phyloP scores from a whole-genome alignment of 2,113 vertebrate genomes.

The Colius striatus region DNA sequence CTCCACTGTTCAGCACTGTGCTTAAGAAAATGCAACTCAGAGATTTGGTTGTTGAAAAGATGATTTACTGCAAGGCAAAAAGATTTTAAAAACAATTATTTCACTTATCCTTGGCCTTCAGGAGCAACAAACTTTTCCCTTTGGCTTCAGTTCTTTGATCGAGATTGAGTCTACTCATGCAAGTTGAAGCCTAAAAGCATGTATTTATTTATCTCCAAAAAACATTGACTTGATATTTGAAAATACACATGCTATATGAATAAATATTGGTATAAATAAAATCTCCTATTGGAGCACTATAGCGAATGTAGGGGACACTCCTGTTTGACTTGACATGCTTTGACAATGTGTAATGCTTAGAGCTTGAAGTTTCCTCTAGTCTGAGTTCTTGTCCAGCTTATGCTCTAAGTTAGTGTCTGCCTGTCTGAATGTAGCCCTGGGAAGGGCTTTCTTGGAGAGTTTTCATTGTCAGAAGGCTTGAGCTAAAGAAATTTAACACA shows the following conservation, averaged over 20 bases:
- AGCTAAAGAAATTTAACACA: not conserved
- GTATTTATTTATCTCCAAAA: constrained; percentile 24
- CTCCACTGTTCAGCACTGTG: constrained; percentile 58
- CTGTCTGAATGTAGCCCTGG: not conserved
- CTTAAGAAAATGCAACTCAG: constrained; percentile 67
- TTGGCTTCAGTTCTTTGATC: constrained; percentile 45
- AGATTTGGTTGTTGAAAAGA: constrained; percentile 73
- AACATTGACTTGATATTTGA: not conserved
- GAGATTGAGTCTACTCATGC: constrained; percentile 38
- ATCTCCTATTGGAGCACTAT: not conserved
- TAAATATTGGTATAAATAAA: constrained; percentile 12
- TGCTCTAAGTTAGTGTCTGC: not conserved
- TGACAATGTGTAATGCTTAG: not conserved
- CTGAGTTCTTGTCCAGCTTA: not conserved
- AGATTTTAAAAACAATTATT: constrained; percentile 68
- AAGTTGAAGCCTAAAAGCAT: constrained; percentile 42
- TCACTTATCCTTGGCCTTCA: constrained; percentile 65
- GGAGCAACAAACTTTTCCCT: constrained; percentile 50
- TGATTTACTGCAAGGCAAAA: constrained; percentile 68
- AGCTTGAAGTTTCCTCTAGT: not conserved
- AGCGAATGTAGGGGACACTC: not conserved
- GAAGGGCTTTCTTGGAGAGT: not conserved
- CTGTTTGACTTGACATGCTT: not conserved
- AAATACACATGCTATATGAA: not conserved
- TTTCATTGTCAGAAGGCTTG: not conserved